Conservation (phyloP, 2,113 vertebrate genomes). For the Mus musculus region DNA sequence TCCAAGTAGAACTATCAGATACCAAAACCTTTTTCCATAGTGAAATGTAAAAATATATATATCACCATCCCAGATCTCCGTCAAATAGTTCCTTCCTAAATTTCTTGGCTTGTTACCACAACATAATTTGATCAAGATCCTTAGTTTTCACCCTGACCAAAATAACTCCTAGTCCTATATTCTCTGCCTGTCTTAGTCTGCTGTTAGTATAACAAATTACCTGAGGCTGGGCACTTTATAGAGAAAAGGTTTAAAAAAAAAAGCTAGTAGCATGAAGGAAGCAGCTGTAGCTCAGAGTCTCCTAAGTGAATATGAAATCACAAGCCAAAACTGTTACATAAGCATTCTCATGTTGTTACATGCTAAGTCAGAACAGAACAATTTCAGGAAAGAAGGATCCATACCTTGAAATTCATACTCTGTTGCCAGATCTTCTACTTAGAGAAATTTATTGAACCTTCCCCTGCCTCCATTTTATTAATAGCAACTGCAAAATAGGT, state of each 20-base stretch:
- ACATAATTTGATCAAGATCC: conserved; percentile 7
- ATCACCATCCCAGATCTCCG: background rate
- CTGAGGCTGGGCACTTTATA: background rate
- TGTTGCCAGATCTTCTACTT: background rate
- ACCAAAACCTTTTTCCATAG: conserved; percentile 26
- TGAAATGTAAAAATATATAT: conserved; percentile 2
- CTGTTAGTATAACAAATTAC: background rate
- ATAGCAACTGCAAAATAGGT: background rate
- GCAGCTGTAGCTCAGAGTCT: background rate
- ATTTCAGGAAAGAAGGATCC: background rate
- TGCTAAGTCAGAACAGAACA: background rate
- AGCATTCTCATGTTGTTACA: background rate
- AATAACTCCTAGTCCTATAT: background rate
- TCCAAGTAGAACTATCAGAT: conserved; percentile 36
- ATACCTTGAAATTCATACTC: background rate
- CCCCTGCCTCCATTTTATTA: background rate
- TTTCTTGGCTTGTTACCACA: conserved; percentile 39
- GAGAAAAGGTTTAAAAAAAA: background rate
- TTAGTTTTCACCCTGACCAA: background rate
- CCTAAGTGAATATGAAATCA: background rate
- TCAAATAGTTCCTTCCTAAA: background rate
- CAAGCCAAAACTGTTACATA: background rate
- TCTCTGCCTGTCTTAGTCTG: background rate
- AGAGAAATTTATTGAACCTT: background rate
- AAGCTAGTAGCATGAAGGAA: background rate